These are phyloP conservation scores for Drosophila peninsularis DNA, from an alignment of 2,888 invertebrate species.

Conservation along the genomic window DNA sequence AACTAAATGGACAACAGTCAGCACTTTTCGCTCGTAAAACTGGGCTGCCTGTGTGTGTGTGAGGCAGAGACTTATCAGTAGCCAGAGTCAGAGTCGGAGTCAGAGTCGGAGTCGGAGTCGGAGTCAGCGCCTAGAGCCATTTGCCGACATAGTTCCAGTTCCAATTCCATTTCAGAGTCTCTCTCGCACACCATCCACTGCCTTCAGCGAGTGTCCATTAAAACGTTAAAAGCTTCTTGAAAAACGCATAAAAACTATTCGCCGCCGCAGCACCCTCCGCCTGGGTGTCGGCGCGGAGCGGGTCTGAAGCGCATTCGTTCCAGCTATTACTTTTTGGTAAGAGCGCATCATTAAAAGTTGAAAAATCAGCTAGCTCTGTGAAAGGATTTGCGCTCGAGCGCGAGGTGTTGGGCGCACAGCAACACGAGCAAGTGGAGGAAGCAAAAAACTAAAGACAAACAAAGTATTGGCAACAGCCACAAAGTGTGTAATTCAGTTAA, in stretches of 20 bases:
- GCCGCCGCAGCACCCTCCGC: neutral
- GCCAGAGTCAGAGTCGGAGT: neutral
- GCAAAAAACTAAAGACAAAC: neutral
- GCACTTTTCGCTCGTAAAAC: conserved; percentile 76
- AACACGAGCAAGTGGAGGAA: neutral
- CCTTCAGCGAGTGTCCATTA: conserved; percentile 65
- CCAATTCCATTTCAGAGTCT: conserved; percentile 15
- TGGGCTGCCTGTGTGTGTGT: conserved; percentile 2
- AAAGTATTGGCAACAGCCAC: conserved; percentile 13
- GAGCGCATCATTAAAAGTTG: conserved; percentile 73
- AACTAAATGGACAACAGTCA: conserved; percentile 73
- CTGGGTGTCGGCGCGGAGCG: no score
- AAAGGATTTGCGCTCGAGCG: conserved; percentile 42
- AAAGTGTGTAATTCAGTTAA: conserved; percentile 34
- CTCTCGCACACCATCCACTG: neutral
- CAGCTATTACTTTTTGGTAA: conserved; percentile 44
- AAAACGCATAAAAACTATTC: conserved; percentile 75
- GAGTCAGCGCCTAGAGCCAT: neutral
- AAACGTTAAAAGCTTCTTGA: conserved; percentile 80
- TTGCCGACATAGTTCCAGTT: neutral
- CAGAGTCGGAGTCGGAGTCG: neutral
- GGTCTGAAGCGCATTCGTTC: conserved; percentile 2
- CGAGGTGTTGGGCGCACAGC: conserved; percentile 13
- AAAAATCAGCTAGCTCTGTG: conserved; percentile 65
- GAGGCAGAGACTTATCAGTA: conserved; percentile 5